Percentiles rank a stretch among this genome's conserved stretches.
These are phyloP conservation scores for Anarsia innoxiella DNA, from an alignment of 2,888 invertebrate genomes.

Conservation along the genomic window DNA sequence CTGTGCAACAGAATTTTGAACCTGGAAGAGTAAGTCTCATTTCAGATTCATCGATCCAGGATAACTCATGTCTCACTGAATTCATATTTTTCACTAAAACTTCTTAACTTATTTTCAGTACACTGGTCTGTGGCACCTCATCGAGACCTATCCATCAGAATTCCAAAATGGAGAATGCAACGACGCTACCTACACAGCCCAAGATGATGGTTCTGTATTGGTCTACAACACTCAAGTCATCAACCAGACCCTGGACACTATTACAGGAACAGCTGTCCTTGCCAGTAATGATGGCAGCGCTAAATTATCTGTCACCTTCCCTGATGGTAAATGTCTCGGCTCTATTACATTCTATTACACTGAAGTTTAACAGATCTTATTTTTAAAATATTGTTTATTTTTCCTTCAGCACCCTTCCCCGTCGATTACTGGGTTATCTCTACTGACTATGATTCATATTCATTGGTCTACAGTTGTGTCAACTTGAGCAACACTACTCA, in stretches of 20 bases:
- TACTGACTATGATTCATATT: slow-evolving; percentile 76
- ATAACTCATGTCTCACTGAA: too few relatives aligned
- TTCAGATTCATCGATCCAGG: too few relatives aligned
- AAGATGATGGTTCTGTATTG: slow-evolving; percentile 24
- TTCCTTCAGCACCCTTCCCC: slow-evolving; percentile 20
- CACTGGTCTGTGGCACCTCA: slow-evolving; percentile 39
- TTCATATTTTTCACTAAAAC: too few relatives aligned
- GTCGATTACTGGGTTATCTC: slow-evolving; percentile 35
- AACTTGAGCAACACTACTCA: slow-evolving; percentile 50
- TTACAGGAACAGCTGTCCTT: slow-evolving; percentile 34
- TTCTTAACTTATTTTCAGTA: too few relatives aligned
- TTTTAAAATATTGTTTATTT: slow-evolving; percentile 1
- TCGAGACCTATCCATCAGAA: slow-evolving; percentile 40
- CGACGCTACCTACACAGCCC: slow-evolving; percentile 34
- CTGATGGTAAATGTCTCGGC: slow-evolving; percentile 36
- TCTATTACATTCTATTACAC: background rate
- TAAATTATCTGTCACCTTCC: slow-evolving; percentile 76
- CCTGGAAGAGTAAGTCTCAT: slow-evolving; percentile 37
- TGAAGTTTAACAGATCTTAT: slow-evolving; percentile 9
- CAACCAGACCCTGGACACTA: slow-evolving; percentile 28
- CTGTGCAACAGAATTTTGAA: slow-evolving; percentile 39
- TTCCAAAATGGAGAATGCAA: slow-evolving; percentile 44
- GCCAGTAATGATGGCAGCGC: slow-evolving; percentile 75
- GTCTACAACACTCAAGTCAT: slow-evolving; percentile 45
- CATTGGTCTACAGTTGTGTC: slow-evolving; percentile 77